These are phyloP conservation scores for Scleropages formosus DNA, from an alignment of 2,797 vertebrate genomes.

Conservation along the genomic window DNA sequence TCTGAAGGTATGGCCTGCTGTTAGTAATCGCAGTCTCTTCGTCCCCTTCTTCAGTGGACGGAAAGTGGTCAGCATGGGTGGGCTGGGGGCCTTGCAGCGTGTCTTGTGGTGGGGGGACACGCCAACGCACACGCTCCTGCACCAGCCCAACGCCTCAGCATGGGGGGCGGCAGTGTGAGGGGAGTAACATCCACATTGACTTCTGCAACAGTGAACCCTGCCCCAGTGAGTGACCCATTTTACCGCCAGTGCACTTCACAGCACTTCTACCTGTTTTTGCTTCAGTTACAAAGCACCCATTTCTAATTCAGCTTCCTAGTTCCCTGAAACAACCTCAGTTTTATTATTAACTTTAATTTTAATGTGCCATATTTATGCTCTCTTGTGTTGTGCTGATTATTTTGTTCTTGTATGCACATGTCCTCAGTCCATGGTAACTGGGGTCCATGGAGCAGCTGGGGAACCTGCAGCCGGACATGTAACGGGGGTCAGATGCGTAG, in stretches of 20 bases:
- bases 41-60: conserved; percentile 76
- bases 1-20: background rate
- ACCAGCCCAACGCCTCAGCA: conserved; percentile 80
- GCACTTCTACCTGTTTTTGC: too few relatives aligned
- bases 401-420: too few relatives aligned
- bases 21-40: conserved; percentile 6
- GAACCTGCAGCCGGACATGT: conserved; percentile 85
- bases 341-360: too few relatives aligned
- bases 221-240: conserved; percentile 74
- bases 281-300: too few relatives aligned
- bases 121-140: conserved; percentile 83
- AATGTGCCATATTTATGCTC: background rate
- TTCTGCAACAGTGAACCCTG: conserved; percentile 93
- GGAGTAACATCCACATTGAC: conserved; percentile 81
- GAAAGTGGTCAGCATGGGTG: conserved; percentile 88
- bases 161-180: conserved; percentile 84
- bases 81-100: conserved; percentile 87
- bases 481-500: conserved; percentile 84
- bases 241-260: too few relatives aligned
- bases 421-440: conserved; percentile 85
- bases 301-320: too few relatives aligned
- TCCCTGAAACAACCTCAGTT: too few relatives aligned
- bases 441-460: conserved; percentile 90
- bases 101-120: conserved; percentile 89
- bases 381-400: background rate